Conservation (phyloP, 2,888 invertebrate species). For the Melinaea menophilus region DNA sequence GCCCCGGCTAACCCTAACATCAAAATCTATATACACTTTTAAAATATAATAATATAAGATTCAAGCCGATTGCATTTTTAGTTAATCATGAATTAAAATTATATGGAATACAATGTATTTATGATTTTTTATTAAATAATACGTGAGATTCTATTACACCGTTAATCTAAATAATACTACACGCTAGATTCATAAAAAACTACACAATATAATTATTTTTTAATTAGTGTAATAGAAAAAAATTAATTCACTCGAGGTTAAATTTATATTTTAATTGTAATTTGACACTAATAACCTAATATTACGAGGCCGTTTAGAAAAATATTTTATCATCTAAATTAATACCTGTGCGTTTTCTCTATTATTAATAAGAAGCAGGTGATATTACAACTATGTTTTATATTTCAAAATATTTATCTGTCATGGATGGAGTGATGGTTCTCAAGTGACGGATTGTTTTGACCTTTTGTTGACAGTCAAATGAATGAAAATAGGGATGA, state of each 20-base stretch:
- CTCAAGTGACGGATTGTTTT: constrained; percentile 35
- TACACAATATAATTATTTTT: constrained; percentile 2
- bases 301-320: constrained; percentile 40
- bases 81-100: too few species aligned
- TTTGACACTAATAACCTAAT: constrained; percentile 26
- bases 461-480: too few species aligned
- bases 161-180: background rate
- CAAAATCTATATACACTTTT: background rate
- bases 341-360: constrained; percentile 65
- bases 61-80: too few species aligned
- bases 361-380: constrained; percentile 38
- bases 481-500: too few species aligned
- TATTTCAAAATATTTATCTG: constrained; percentile 36
- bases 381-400: constrained; percentile 22
- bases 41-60: background rate
- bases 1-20: background rate
- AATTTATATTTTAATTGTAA: constrained; percentile 14
- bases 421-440: constrained; percentile 67
- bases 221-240: background rate
- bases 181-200: background rate
- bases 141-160: background rate
- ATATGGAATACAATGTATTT: background rate
- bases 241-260: background rate
- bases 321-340: constrained; percentile 51
- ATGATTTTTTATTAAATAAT: background rate